Evolutionary conservation across 2,113 vertebrate genomes (phyloP).

Genomic region (Saguinus midas): DNA sequence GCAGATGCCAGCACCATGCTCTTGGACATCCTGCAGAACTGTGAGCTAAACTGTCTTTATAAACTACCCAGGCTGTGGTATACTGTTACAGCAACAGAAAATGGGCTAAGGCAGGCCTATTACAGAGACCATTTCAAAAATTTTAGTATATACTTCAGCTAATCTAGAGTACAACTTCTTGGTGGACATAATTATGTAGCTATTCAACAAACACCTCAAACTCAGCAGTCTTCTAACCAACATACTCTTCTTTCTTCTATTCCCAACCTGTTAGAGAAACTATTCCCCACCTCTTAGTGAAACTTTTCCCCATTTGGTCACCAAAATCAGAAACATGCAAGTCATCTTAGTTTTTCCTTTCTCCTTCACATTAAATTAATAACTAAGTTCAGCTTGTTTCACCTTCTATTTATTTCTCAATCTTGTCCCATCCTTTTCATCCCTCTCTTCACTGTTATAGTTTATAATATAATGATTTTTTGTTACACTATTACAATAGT

Average conservation of each 20-base stretch:
- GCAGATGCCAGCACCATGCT: neutral
- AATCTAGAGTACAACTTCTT: neutral
- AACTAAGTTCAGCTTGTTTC: neutral
- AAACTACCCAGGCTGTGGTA: neutral
- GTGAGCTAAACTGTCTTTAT: neutral
- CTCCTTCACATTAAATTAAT: neutral
- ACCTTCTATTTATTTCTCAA: neutral
- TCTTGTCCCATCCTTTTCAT: neutral
- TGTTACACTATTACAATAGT: neutral
- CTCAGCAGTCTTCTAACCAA: neutral
- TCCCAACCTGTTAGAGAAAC: neutral
- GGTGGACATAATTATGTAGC: neutral
- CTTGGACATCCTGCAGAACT: neutral
- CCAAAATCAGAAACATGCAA: neutral
- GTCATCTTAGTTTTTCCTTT: neutral
- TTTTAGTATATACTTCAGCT: neutral
- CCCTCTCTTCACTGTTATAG: neutral
- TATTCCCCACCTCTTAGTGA: neutral
- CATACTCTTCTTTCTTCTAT: neutral
- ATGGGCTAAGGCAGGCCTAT: neutral
- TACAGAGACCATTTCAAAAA: neutral
- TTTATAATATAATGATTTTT: neutral
- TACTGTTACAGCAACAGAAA: neutral
- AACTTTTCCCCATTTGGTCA: neutral
- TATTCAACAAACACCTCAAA: neutral